Conservation (phyloP, 1,140 invertebrate genomes). For the Drosophila hydei region DNA sequence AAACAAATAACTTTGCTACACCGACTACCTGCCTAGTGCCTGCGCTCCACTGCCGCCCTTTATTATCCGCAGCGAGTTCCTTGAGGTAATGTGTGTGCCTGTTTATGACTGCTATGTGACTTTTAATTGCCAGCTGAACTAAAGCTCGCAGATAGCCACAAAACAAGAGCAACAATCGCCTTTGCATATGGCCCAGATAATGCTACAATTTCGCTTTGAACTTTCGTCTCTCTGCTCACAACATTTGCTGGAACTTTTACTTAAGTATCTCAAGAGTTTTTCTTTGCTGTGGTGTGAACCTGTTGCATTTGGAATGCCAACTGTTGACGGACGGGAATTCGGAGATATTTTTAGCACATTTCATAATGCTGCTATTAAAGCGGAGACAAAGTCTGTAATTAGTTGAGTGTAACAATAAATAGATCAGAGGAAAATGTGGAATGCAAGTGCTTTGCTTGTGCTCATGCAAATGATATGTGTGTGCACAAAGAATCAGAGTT, state of each 20-base stretch:
- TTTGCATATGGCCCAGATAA: slow-evolving; percentile 34
- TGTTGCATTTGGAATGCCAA: slow-evolving; percentile 16
- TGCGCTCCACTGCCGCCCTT: slow-evolving; percentile 8
- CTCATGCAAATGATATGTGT: not conserved
- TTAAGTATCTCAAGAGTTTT: slow-evolving; percentile 11
- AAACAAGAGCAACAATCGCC: slow-evolving; percentile 31
- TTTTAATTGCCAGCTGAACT: slow-evolving; percentile 75
- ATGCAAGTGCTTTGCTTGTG: too few species aligned
- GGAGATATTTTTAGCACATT: not conserved
- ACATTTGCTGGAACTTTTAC: slow-evolving; percentile 9
- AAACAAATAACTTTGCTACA: slow-evolving; percentile 53
- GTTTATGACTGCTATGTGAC: slow-evolving; percentile 77
- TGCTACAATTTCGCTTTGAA: slow-evolving; percentile 47
- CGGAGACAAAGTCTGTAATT: not conserved
- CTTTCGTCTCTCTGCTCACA: slow-evolving; percentile 12
- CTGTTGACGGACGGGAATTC: slow-evolving; percentile 8
- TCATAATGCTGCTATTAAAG: not conserved
- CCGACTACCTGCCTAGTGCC: not conserved
- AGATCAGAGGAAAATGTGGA: not conserved
- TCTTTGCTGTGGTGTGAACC: slow-evolving; percentile 4
- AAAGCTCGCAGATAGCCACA: slow-evolving; percentile 59
- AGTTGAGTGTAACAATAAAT: not conserved
- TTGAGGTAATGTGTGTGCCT: slow-evolving; percentile 25
- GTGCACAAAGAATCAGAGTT: not conserved
- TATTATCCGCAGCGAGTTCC: slow-evolving; percentile 69